phyloP scores from a whole-genome alignment of 2,113 vertebrate species.

The Diglossa brunneiventris region DNA sequence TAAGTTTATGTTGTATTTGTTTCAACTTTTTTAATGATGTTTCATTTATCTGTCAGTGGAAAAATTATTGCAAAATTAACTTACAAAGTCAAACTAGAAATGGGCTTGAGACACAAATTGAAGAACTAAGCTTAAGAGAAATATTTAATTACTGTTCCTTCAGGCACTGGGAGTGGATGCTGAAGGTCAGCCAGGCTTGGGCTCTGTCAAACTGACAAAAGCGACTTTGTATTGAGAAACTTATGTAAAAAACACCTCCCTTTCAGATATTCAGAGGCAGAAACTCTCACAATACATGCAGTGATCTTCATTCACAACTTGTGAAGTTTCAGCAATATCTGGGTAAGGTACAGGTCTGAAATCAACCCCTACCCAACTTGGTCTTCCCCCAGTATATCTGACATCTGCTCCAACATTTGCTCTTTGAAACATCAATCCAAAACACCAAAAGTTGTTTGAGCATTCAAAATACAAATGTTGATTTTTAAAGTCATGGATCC shows the following conservation, averaged over 20 bases:
- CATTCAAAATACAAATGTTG: background rate
- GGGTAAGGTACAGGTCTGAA: background rate
- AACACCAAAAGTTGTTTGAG: background rate
- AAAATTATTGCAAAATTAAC: slow-evolving; percentile 8
- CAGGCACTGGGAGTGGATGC: background rate
- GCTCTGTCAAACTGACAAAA: background rate
- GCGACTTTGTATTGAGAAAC: background rate
- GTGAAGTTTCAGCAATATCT: background rate
- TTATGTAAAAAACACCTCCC: background rate
- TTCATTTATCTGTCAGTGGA: background rate
- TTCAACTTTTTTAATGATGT: background rate
- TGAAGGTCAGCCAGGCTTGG: background rate
- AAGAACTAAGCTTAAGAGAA: background rate
- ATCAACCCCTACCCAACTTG: background rate
- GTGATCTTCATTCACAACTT: background rate
- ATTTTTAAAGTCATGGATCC: background rate
- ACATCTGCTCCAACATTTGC: background rate
- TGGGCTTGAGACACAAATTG: background rate
- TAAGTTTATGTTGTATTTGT: background rate
- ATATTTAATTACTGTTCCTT: background rate
- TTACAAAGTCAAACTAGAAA: background rate
- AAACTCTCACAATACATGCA: background rate
- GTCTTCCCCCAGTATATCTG: background rate
- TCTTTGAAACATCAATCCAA: background rate
- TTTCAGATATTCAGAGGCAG: background rate